Conservation (phyloP, 2,113 vertebrate genomes). For the Python bivittatus region DNA sequence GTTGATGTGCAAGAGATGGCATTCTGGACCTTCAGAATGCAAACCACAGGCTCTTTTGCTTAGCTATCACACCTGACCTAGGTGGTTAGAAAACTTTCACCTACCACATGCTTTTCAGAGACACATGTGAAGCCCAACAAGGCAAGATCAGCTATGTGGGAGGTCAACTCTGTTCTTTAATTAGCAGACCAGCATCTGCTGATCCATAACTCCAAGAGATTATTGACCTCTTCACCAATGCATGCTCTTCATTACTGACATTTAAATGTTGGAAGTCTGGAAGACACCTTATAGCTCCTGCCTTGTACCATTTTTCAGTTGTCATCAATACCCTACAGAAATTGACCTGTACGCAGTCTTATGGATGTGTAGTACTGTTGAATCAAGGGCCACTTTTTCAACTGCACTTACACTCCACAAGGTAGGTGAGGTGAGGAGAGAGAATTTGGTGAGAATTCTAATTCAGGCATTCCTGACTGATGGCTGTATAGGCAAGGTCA, state of each 20-base stretch:
- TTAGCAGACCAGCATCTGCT: constrained; percentile 49
- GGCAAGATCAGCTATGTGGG: constrained; percentile 16
- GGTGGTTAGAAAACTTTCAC: constrained; percentile 17
- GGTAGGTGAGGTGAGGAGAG: no score
- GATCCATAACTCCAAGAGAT: constrained; percentile 65
- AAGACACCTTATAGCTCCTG: constrained; percentile 36
- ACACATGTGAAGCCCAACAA: accelerated
- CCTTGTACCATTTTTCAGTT: constrained; percentile 46
- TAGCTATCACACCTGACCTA: not conserved
- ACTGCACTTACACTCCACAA: no score
- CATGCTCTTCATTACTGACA: constrained; percentile 70
- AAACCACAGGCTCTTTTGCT: not conserved
- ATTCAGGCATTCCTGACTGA: no score
- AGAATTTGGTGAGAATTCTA: no score
- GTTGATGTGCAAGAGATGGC: not conserved
- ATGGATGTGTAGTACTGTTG: no score
- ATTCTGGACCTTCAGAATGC: not conserved
- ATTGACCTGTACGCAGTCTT: no score
- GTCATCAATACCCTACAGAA: no score
- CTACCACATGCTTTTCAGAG: not conserved
- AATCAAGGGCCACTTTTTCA: no score
- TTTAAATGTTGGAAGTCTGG: constrained; percentile 70
- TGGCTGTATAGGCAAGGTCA: no score
- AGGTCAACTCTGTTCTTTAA: constrained; percentile 43
- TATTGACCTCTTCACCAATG: constrained; percentile 66